These are phyloP conservation scores for Cosmia pyralina DNA, from an alignment of 2,888 invertebrate genomes.

Conservation along the genomic window DNA sequence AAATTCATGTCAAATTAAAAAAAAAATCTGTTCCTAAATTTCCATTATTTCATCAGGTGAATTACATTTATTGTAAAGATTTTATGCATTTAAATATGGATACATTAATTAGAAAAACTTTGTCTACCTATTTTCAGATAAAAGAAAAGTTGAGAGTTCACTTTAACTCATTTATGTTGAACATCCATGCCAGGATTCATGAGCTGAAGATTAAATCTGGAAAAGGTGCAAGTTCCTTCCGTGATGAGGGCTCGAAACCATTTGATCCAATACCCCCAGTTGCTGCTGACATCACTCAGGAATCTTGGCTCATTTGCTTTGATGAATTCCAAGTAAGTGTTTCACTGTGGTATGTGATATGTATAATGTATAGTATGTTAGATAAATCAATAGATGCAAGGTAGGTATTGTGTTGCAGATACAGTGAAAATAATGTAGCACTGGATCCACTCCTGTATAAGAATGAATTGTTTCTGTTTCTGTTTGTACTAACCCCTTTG, in stretches of 20 bases:
- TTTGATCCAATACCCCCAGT: constrained; percentile 99
- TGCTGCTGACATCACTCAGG: constrained; percentile 95
- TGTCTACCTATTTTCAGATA: constrained; percentile 85
- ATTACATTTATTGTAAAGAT: not conserved
- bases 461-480: not conserved
- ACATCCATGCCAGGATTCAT: constrained; percentile 97
- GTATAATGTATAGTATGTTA: not conserved
- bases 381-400: constrained; percentile 1
- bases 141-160: constrained; percentile 95
- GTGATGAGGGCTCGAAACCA: constrained; percentile 84
- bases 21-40: not conserved
- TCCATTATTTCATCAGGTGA: not conserved
- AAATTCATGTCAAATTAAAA: not conserved
- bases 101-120: not conserved
- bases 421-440: not conserved
- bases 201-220: constrained; percentile 92
- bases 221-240: constrained; percentile 85
- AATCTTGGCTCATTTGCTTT: constrained; percentile 98
- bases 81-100: not conserved
- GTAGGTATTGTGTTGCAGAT: not conserved
- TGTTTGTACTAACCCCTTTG: not conserved
- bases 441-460: not conserved
- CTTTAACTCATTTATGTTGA: constrained; percentile 99
- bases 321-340: constrained; percentile 98
- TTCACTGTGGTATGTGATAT: not conserved